Evolutionary conservation across 1,140 invertebrate species (phyloP).

Genomic region (Wasmannia auropunctata): DNA sequence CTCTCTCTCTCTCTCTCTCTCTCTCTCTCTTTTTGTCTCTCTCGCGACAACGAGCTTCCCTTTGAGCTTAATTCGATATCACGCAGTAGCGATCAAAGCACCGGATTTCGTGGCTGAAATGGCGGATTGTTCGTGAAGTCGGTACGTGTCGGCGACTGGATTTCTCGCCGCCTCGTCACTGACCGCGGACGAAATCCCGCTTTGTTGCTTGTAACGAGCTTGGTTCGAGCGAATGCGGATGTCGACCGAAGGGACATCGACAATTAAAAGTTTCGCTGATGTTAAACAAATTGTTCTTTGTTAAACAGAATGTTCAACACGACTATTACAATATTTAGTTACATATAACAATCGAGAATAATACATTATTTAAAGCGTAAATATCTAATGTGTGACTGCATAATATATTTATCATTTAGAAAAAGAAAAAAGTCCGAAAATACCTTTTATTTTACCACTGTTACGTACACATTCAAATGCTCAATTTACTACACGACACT

Average conservation of each 20-base stretch:
- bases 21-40: background rate
- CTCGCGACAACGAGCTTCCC: background rate
- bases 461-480: background rate
- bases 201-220: conserved; percentile 57
- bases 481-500: background rate
- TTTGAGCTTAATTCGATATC: conserved; percentile 67
- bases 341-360: background rate
- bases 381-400: background rate
- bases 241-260: background rate
- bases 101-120: conserved; percentile 36
- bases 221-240: conserved; percentile 13
- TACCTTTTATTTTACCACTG: no score
- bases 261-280: conserved; percentile 56
- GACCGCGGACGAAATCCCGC: conserved; percentile 35
- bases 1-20: background rate
- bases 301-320: background rate
- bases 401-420: conserved; percentile 8
- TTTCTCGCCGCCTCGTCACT: conserved; percentile 16
- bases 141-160: conserved; percentile 34
- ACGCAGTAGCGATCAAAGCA: conserved; percentile 66
- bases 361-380: background rate
- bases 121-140: conserved; percentile 65
- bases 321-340: background rate
- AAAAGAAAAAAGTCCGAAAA: background rate
- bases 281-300: background rate